Base-by-base conservation (phyloP, 1,140 invertebrate species). In the Conus betulinus region DNA sequence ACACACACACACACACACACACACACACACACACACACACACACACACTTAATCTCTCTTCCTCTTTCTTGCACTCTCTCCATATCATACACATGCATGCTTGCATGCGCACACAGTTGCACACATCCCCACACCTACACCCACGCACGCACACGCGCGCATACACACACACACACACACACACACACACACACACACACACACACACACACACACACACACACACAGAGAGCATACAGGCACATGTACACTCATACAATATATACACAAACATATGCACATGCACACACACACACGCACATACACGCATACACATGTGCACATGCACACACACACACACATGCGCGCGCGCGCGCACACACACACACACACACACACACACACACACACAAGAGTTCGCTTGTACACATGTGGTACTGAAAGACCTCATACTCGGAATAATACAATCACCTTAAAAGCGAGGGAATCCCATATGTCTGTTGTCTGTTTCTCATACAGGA, bases 261-360 rank as follows among this genome's bases (percentile, higher is more conserved):
- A 76, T 20, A 76, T 23, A 76, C 74, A 76, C 4, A 6, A 1
- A 76, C 27, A 76, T 5, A 76, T 76, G 23, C 23, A 76, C 23
- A 6, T 27, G 23, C 23, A 27, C 23, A 27, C 23, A 76, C 23
- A 27, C n/a, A 83, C 23, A 53, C 27, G 39, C 27, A 83, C 27
- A 83, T 60, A 5, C 57, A 60, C 4, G 15, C 57, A 60, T 15
- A 60, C 57, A 5, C 57, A 60, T 15, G 15, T 13, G 39, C 53
- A 83, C 81, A 10, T 8, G 39, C 81, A 83, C 81, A 83, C 81
- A 83, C 81, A 83, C 81, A 83, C 81, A 83, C 39, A 10, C 81
- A 83, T 27, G 39, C 81, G 10, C 7, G 23, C 4, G 8, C 57
- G 8, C 4, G 8, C 8, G 0, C 57, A 11, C 57, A n/a, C n/a